Evolutionary conservation across 2,113 vertebrate genomes (phyloP).

Genomic region (Lichenostomus cassidix): DNA sequence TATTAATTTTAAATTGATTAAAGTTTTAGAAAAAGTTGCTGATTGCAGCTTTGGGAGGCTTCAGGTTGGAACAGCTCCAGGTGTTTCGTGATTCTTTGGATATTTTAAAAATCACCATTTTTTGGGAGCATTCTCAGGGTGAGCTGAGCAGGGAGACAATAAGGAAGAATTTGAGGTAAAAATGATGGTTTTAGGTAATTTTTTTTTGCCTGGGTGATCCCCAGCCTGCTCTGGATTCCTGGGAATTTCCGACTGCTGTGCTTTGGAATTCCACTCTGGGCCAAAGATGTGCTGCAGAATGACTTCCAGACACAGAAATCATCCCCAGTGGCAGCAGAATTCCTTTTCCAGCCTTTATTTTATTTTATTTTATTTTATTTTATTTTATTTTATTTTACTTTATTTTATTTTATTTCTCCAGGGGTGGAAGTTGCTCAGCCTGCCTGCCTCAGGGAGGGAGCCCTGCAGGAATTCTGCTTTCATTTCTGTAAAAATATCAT

Average conservation of each 20-base stretch:
- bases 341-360: neutral
- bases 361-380: no score
- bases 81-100: neutral
- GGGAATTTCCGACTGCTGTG: neutral
- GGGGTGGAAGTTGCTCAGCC: neutral
- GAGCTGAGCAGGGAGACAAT: fast-evolving
- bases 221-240: neutral
- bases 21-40: neutral
- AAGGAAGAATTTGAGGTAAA: neutral
- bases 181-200: fast-evolving
- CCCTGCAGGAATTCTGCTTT: neutral
- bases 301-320: neutral
- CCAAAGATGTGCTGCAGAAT: neutral
- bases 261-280: neutral
- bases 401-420: no score
- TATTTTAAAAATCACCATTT: neutral
- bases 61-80: neutral
- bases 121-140: neutral
- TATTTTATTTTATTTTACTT: no score
- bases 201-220: neutral
- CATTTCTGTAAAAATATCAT: neutral
- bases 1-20: no score
- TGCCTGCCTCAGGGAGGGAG: neutral
- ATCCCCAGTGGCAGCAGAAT: neutral
- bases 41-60: neutral